These are phyloP conservation scores for Uloborus plumipes DNA, from an alignment of 2,888 invertebrate genomes.

Conservation along the genomic window DNA sequence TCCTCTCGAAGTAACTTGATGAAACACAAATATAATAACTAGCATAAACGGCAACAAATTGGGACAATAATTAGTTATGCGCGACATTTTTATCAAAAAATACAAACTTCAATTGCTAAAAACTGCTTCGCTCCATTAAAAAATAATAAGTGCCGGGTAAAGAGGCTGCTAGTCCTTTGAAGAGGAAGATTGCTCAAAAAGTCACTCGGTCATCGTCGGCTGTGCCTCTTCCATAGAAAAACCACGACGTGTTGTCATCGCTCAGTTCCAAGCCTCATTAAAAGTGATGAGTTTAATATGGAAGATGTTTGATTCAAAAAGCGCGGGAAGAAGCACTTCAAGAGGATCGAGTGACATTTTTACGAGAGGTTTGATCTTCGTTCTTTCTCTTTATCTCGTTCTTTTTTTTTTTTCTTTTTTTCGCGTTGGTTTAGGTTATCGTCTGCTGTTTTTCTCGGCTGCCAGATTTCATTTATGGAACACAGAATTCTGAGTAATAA, in stretches of 20 bases:
- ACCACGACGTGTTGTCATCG: conserved; percentile 39
- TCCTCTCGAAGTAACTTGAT: conserved; percentile 32
- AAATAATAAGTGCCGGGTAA: too few relatives aligned
- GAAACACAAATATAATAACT: background rate
- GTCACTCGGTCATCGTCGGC: conserved; percentile 36
- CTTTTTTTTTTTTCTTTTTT: background rate
- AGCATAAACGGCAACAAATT: background rate
- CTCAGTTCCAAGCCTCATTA: conserved; percentile 30
- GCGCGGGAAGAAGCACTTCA: conserved; percentile 32
- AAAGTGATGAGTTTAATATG: conserved; percentile 22
- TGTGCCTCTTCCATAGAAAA: conserved; percentile 33
- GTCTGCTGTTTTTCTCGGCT: background rate
- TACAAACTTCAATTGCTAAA: too few relatives aligned
- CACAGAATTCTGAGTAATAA: background rate
- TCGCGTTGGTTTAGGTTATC: background rate
- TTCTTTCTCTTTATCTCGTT: background rate
- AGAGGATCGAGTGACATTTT: conserved; percentile 40
- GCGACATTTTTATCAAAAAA: conserved; percentile 6
- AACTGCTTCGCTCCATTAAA: too few relatives aligned
- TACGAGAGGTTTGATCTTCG: conserved; percentile 20
- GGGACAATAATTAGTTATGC: background rate
- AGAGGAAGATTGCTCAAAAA: conserved; percentile 4
- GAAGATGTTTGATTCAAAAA: conserved; percentile 31
- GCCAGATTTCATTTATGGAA: background rate
- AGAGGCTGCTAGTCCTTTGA: too few relatives aligned